Evolutionary conservation across 2,797 vertebrate species (phyloP).

Genomic region (Semotilus atromaculatus): DNA sequence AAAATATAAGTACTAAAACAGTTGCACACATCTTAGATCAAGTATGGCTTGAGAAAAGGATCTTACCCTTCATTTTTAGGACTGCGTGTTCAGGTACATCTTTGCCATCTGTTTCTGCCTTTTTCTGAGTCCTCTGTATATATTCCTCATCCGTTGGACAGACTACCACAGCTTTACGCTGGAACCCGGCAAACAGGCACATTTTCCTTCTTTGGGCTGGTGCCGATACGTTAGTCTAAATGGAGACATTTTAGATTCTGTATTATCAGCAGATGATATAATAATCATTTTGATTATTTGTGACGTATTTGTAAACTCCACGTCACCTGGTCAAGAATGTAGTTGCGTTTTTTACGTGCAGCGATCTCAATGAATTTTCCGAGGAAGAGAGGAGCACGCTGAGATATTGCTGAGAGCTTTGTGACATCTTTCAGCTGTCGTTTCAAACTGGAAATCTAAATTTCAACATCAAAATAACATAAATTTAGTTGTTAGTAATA

Average conservation of each 20-base stretch:
- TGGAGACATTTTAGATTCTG: background rate
- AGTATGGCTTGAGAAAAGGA: background rate
- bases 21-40: background rate
- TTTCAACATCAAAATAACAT: background rate
- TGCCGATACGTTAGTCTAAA: conserved; percentile 92
- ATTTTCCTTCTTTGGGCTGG: conserved; percentile 99
- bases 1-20: background rate
- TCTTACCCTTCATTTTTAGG: conserved; percentile 95
- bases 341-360: conserved; percentile 97
- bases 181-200: conserved; percentile 98
- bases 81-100: conserved; percentile 98
- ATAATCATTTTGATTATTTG: background rate
- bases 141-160: conserved; percentile 95
- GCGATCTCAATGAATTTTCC: conserved; percentile 99
- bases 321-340: conserved; percentile 90
- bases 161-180: conserved; percentile 95
- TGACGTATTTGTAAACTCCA: background rate
- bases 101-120: conserved; percentile 95
- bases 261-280: background rate
- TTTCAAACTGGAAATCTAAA: conserved; percentile 92
- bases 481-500: too few relatives aligned
- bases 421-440: conserved; percentile 93
- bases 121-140: conserved; percentile 95
- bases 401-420: conserved; percentile 91
- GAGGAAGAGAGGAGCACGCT: conserved; percentile 95